Evolutionary conservation across 1,140 invertebrate genomes (phyloP), one percentile per base, ranked within the genome.

Genomic region (Rhizoglyphus robini): DNA sequence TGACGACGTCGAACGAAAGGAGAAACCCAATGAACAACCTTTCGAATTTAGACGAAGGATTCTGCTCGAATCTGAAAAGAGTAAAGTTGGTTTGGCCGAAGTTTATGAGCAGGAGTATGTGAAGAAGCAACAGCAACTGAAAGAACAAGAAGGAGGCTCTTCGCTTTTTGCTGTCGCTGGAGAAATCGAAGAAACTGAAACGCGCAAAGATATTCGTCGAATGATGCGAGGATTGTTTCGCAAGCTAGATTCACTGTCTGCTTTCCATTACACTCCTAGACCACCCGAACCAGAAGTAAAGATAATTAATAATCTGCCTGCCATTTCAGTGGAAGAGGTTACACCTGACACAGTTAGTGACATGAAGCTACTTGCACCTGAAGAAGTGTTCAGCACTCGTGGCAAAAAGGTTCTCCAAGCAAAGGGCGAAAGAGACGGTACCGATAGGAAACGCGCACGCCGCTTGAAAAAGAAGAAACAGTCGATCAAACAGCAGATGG

Each of bases 51-150:
- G 92, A 71, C 96, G 96, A 72, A 83, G 88, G 70, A 78, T 96
- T 41, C 82, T 91, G 0, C 75, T 99, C 25, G 86, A 97, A 76
- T 89, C 95, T 71, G 89, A 95, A 72, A 98, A 99, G 73, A 95
- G 91, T 69, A 96, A 97, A 77, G 77, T 86, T 65, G 95, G 93
- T 70, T 80, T 99, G 41, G 88, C 91, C 1, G 83, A 98, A 78
- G 86, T 99, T 65, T 99, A 99, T 75, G 95, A 98, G 78, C 81
- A 88, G 70, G 90, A 96, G 75, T 97, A 87, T 76, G 74, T 95
- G 3, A 87, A 88, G 71, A 84, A 90, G 72, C 81, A 86, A 71
- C 82, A 87, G 72, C 82, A 84, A 63, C 68, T 41, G 74, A 79
- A 68, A 2, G 77, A 80, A 18, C 76, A 81, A 54, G 79, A 82